A percentile compares a stretch with the other conserved stretches of the same genome.
Conservation (phyloP, 2,113 vertebrate species). For the Mola mola region DNA sequence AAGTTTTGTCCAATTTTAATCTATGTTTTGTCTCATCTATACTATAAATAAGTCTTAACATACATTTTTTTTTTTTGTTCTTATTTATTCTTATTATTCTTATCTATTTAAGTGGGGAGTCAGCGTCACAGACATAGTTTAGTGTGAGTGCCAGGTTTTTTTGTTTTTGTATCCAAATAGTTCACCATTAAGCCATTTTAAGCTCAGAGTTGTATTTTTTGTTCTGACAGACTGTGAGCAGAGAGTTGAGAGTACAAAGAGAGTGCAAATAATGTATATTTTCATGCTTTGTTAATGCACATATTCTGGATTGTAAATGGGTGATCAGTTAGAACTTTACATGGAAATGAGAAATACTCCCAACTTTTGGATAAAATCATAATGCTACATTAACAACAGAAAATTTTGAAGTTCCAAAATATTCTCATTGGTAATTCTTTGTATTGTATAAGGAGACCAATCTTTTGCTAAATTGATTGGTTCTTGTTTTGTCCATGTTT, state of each 20-base stretch:
- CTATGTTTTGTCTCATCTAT: too few relatives aligned
- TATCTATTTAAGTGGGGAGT: too few relatives aligned
- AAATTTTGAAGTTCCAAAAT: background rate
- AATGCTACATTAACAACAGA: background rate
- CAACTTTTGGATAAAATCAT: background rate
- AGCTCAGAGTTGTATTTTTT: background rate
- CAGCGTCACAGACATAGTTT: too few relatives aligned
- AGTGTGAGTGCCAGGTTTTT: background rate
- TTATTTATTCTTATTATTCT: too few relatives aligned
- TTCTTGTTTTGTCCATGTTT: conserved; percentile 7
- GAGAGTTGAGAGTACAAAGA: too few relatives aligned
- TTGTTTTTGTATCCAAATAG: background rate
- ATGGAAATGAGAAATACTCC: background rate
- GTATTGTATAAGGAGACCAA: background rate
- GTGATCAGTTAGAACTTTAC: background rate
- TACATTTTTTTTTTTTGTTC: too few relatives aligned
- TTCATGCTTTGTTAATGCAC: background rate
- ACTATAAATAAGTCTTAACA: too few relatives aligned
- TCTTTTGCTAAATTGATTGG: background rate
- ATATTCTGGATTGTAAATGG: background rate
- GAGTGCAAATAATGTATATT: background rate
- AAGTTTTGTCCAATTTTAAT: too few relatives aligned
- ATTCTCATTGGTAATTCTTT: background rate
- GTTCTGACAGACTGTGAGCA: background rate
- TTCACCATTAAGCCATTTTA: background rate